Base-by-base conservation (phyloP, 37 sponge, comb jelly and placozoan genomes). In the Halisarca cf. caerulea region DNA sequence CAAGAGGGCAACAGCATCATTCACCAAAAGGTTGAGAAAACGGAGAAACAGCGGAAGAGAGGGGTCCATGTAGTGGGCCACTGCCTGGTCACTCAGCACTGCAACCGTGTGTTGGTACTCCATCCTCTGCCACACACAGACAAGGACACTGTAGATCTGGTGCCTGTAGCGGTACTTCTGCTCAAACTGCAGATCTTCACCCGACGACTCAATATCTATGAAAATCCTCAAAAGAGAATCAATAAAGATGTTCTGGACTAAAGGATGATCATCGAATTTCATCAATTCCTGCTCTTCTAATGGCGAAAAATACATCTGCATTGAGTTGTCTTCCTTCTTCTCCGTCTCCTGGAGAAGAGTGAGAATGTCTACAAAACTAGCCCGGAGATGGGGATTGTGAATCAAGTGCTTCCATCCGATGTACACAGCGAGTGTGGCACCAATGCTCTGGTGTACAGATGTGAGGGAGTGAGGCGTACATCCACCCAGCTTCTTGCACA, bases 1-100 rank as follows among this genome's bases (percentile, higher is more conserved):
- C 51, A 99, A 84, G 61, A 96, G 89, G n/a, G 95, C 82, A 23
- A 89, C 96, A 59, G 97, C 95, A 84, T 99, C 99, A 84, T 99
- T 99, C 25, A 99, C 51, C 60, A 99, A 87, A 90, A 97, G 91
- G 82, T 99, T 95, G 62, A 97, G 86, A 71, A 97, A 99, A 36
- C 84, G 41, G 24, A 95, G 89, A 23, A 95, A 94, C 5, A 89
- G 34, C 20, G 94, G 91, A 32, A 80, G 71, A 42, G 80, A 72
- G 21, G 60, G 33, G 11, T 41, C 41, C 1, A 64, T 32, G 23
- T 89, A 70, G 39, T 18, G 21, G 43, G 28, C 37, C n/a, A 38
- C 51, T 23, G 77, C 97, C 93, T 94, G 83, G 36, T 90, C 54
- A 66, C 82, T 47, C 27, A 97, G 79, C 3, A 28, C 20, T 3